Percentiles rank a stretch among this genome's conserved stretches.
Conservation (phyloP, 2,113 vertebrate species). For the Baryphthengus martii region DNA sequence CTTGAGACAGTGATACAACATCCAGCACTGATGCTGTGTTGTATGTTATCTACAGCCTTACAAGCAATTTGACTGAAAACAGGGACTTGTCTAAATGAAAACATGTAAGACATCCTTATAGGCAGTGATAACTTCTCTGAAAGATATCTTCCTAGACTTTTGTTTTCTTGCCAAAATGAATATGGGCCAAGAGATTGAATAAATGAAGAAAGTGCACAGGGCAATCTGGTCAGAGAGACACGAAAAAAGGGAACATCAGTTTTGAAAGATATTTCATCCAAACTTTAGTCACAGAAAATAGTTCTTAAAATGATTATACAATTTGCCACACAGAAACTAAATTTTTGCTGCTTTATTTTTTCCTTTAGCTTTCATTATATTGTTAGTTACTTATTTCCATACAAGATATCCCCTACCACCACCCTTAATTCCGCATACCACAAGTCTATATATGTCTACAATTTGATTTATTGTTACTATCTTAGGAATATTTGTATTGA, state of each 20-base stretch:
- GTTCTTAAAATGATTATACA: background rate
- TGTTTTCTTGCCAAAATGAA: background rate
- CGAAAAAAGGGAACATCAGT: rapidly evolving
- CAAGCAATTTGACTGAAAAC: background rate
- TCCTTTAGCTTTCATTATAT: background rate
- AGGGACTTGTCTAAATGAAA: background rate
- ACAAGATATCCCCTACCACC: rapidly evolving
- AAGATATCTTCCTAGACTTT: background rate
- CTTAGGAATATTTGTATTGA: background rate
- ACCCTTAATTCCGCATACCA: background rate
- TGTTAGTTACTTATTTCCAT: background rate
- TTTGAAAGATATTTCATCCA: background rate
- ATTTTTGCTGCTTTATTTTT: background rate
- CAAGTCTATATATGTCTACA: background rate
- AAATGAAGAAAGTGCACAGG: background rate
- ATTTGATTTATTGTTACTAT: background rate
- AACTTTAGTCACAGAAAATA: background rate
- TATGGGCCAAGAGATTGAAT: background rate
- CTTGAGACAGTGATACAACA: background rate
- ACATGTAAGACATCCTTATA: background rate
- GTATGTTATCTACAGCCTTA: background rate
- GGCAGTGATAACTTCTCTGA: background rate
- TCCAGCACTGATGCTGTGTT: background rate
- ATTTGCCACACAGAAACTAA: background rate
- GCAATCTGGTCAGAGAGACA: background rate